phyloP scores from a whole-genome alignment of 2,797 vertebrate genomes.

The Labeo calbasu region DNA sequence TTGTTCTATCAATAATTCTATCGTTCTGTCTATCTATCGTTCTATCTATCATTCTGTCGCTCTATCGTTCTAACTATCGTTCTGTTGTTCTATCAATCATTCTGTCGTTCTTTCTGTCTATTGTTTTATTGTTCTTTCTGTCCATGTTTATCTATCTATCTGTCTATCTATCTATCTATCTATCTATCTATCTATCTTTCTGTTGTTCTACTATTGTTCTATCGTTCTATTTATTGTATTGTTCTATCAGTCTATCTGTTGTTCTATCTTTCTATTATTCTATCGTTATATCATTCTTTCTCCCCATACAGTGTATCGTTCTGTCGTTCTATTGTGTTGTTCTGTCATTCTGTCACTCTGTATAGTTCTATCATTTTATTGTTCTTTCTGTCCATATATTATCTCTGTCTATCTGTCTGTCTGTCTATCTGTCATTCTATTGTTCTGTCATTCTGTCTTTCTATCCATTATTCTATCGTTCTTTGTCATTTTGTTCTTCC shows the following conservation, averaged over 20 bases:
- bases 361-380: background rate
- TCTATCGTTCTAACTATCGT: background rate
- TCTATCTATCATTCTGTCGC: too few species aligned
- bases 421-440: background rate
- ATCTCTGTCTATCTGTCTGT: background rate
- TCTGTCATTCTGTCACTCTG: background rate
- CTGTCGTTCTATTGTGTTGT: background rate
- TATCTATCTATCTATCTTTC: too few species aligned
- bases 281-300: background rate
- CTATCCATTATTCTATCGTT: too few species aligned
- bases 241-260: background rate
- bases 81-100: too few species aligned
- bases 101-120: too few species aligned
- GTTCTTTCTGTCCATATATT: background rate
- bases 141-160: too few species aligned
- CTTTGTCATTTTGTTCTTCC: too few species aligned
- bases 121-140: too few species aligned
- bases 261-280: rapidly evolving
- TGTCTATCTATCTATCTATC: too few species aligned
- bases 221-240: background rate
- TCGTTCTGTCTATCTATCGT: too few species aligned
- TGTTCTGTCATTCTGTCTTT: background rate
- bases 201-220: too few species aligned
- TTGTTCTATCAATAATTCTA: too few species aligned
- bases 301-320: background rate